Evolutionary conservation across 2,113 vertebrate species (phyloP).

Genomic region (Ifrita kowaldi): DNA sequence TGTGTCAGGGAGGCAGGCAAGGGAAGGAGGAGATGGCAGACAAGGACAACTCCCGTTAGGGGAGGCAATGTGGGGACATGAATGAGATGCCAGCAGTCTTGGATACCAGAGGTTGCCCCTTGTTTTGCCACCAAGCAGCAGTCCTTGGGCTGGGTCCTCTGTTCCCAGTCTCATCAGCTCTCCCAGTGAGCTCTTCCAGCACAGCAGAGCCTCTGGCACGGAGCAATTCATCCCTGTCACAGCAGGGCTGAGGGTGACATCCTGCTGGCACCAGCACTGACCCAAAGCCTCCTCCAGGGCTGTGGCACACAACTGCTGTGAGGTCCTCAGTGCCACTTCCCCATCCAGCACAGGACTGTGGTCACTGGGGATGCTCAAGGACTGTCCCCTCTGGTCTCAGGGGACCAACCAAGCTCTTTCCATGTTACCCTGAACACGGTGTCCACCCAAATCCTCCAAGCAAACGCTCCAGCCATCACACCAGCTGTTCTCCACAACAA

Average conservation of each 20-base stretch:
- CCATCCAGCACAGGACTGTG: neutral
- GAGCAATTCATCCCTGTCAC: neutral
- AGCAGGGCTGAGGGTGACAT: neutral
- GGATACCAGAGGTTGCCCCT: neutral
- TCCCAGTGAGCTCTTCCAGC: neutral
- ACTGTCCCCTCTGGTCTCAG: neutral
- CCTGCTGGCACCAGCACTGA: neutral
- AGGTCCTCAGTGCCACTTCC: neutral
- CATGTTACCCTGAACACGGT: fast-evolving
- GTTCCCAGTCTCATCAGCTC: neutral
- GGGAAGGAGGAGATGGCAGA: neutral
- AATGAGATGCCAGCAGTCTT: neutral
- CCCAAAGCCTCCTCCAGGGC: neutral
- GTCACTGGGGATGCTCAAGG: neutral
- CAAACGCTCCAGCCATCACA: fast-evolving
- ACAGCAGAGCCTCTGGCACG: neutral
- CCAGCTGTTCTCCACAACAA: fast-evolving
- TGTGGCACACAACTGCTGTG: fast-evolving
- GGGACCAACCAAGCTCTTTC: neutral
- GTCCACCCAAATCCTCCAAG: neutral
- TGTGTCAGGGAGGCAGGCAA: conserved; percentile 10
- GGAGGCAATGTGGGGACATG: neutral
- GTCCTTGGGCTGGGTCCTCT: neutral
- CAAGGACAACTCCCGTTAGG: neutral
- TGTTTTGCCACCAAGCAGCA: neutral